Conservation (phyloP, 2,888 invertebrate genomes). For the Heterodera filipjevi region DNA sequence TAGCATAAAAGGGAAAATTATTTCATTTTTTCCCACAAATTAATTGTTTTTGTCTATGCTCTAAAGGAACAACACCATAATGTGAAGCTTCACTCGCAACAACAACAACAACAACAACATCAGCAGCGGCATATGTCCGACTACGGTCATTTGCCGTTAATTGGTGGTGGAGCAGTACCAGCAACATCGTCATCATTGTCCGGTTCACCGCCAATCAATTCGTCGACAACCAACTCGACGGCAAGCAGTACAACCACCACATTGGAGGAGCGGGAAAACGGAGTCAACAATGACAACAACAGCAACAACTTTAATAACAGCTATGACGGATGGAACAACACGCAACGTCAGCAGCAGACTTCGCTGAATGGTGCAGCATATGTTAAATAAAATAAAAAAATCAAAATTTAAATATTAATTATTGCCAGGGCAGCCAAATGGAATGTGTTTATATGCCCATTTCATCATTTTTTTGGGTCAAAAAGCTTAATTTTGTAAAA, state of each 20-base stretch:
- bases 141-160: conserved; percentile 38
- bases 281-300: not conserved
- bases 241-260: conserved; percentile 10
- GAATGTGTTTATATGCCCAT: too few relatives aligned
- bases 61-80: too few relatives aligned
- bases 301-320: not conserved
- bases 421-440: too few relatives aligned
- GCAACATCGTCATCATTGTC: not conserved
- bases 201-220: conserved; percentile 40
- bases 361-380: too few relatives aligned
- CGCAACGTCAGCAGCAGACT: not conserved
- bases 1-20: too few relatives aligned
- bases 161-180: conserved; percentile 12
- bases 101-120: not conserved
- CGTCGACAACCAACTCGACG: conserved; percentile 23
- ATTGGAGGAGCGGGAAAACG: not conserved
- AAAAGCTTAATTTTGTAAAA: too few relatives aligned
- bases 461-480: too few relatives aligned
- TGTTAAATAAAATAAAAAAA: too few relatives aligned
- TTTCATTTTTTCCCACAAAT: too few relatives aligned
- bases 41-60: too few relatives aligned
- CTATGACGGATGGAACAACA: not conserved
- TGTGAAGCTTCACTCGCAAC: too few relatives aligned
- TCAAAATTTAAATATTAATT: too few relatives aligned
- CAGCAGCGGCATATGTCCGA: conserved; percentile 18